Evolutionary conservation across 1,140 invertebrate genomes (phyloP).

Genomic region (Carposina sasakii): DNA sequence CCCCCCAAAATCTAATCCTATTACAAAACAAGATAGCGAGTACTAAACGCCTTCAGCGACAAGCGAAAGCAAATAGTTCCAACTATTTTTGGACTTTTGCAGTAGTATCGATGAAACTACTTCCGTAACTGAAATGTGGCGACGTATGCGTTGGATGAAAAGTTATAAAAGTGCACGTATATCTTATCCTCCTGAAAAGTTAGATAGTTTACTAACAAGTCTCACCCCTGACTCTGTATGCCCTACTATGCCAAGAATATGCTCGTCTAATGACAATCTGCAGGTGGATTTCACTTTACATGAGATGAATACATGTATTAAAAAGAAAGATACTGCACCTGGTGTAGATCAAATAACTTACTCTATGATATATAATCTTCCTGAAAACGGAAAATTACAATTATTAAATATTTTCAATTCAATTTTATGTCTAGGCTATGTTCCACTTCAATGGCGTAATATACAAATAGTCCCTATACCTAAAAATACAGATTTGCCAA

Average conservation of each 20-base stretch:
- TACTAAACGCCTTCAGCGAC: too few species aligned
- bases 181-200: too few species aligned
- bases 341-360: constrained; percentile 28
- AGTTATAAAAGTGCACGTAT: too few species aligned
- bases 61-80: too few species aligned
- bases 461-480: constrained; percentile 16
- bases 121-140: constrained; percentile 14
- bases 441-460: constrained; percentile 17
- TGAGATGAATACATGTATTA: constrained; percentile 24
- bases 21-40: too few species aligned
- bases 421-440: constrained; percentile 3
- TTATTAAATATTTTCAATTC: constrained; percentile 17
- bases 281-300: constrained; percentile 15
- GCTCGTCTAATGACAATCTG: constrained; percentile 1
- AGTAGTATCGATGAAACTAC: constrained; percentile 12
- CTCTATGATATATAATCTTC: constrained; percentile 30
- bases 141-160: constrained; percentile 17
- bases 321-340: constrained; percentile 26
- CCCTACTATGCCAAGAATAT: too few species aligned
- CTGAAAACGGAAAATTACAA: constrained; percentile 9
- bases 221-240: too few species aligned
- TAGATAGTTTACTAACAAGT: too few species aligned
- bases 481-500: background rate
- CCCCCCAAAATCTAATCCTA: background rate
- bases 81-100: constrained; percentile 16